A percentile compares a stretch with the other conserved stretches of the same genome.
Conservation (phyloP, 2,797 vertebrate species). For the Glossophaga mutica region DNA sequence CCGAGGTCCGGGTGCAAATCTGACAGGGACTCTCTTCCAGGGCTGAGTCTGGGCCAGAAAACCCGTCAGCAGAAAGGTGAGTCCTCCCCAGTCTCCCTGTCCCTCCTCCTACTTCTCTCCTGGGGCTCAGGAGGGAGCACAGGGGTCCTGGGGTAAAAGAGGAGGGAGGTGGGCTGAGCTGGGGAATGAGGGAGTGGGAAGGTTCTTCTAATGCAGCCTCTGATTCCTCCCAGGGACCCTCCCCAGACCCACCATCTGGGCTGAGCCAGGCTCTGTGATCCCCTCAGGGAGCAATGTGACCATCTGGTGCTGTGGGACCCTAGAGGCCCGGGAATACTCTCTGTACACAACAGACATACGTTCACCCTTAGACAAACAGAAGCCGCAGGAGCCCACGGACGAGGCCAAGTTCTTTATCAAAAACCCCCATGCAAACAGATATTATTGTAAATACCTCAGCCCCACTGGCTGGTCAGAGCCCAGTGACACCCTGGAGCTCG, state of each 20-base stretch:
- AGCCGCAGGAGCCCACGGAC: accelerated
- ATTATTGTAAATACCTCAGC: background rate
- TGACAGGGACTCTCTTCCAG: too few species aligned
- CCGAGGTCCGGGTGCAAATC: too few species aligned
- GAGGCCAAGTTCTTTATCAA: background rate
- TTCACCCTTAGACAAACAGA: background rate
- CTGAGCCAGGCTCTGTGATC: too few species aligned
- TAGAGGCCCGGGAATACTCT: too few species aligned
- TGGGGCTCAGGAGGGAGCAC: background rate
- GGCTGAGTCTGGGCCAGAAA: too few species aligned
- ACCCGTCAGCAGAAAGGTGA: background rate
- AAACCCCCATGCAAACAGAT: accelerated
- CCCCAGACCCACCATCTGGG: too few species aligned
- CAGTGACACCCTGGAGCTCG: background rate
- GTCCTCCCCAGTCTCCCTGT: background rate
- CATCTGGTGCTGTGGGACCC: too few species aligned
- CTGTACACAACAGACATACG: too few species aligned
- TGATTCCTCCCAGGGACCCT: background rate
- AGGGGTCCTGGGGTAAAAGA: too few species aligned
- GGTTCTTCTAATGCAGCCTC: background rate
- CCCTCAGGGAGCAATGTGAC: too few species aligned
- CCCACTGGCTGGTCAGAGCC: background rate
- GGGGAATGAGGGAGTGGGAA: too few species aligned
- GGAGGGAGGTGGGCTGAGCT: background rate
- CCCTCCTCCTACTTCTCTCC: background rate